A percentile compares a stretch with the other conserved stretches of the same genome.
Evolutionary conservation across 2,113 vertebrate species (phyloP).

Genomic region (Silurus asotus): DNA sequence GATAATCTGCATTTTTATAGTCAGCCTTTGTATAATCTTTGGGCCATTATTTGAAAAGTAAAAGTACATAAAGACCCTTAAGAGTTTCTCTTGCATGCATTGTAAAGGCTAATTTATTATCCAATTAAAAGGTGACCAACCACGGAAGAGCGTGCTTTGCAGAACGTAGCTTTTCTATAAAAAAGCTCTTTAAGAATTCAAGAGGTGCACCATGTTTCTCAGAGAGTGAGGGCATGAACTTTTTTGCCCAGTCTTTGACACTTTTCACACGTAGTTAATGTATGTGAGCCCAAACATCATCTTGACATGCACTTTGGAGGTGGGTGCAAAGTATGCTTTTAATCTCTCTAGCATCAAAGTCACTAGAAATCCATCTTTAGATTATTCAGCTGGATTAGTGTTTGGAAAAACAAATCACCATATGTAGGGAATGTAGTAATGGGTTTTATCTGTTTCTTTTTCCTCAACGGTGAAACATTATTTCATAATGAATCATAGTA

Average conservation of each 20-base stretch:
- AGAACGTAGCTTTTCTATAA: neutral
- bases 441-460: neutral
- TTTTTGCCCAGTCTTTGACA: constrained; percentile 5
- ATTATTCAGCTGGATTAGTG: neutral
- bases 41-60: neutral
- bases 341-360: constrained; percentile 7
- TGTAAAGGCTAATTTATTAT: constrained; percentile 3
- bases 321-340: neutral
- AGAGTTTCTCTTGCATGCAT: neutral
- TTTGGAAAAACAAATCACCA: neutral
- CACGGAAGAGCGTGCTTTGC: neutral
- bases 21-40: neutral
- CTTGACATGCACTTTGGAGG: neutral
- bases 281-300: neutral
- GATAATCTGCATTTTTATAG: neutral
- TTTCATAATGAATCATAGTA: neutral
- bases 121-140: neutral
- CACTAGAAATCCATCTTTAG: neutral
- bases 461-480: neutral
- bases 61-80: neutral
- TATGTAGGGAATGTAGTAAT: too few relatives aligned
- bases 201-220: neutral
- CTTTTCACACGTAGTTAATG: constrained; percentile 43
- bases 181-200: neutral
- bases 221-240: neutral